Evolutionary conservation across 2,797 vertebrate species (phyloP).

Genomic region (Emys orbicularis): DNA sequence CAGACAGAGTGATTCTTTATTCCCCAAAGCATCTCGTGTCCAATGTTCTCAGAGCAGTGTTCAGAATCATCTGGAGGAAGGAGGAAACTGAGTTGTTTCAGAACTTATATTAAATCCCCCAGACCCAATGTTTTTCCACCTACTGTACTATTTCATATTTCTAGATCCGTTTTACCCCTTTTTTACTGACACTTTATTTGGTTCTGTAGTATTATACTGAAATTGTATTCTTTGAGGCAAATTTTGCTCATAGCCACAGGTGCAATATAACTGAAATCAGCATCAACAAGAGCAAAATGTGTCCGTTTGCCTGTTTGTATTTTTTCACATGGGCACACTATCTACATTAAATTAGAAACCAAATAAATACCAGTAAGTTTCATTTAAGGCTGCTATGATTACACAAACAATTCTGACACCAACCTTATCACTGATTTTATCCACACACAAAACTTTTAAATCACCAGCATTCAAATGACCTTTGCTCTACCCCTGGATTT

Average conservation of each 20-base stretch:
- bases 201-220: background rate
- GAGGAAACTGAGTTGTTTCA: background rate
- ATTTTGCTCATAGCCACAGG: background rate
- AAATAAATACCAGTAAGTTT: background rate
- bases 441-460: background rate
- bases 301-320: background rate
- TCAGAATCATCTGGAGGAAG: background rate
- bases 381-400: background rate
- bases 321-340: background rate
- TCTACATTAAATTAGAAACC: background rate
- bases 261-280: background rate
- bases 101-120: background rate
- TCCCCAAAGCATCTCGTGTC: background rate
- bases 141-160: background rate
- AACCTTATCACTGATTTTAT: background rate
- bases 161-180: background rate
- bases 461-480: background rate
- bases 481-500: background rate
- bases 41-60: background rate
- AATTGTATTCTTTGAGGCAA: background rate
- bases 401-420: background rate
- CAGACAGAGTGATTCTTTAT: background rate
- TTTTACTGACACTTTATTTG: background rate
- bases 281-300: background rate
- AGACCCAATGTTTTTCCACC: background rate